A percentile compares a stretch with the other conserved stretches of the same genome.
Conservation (phyloP, 1,140 invertebrate genomes). For the Maniola jurtina region DNA sequence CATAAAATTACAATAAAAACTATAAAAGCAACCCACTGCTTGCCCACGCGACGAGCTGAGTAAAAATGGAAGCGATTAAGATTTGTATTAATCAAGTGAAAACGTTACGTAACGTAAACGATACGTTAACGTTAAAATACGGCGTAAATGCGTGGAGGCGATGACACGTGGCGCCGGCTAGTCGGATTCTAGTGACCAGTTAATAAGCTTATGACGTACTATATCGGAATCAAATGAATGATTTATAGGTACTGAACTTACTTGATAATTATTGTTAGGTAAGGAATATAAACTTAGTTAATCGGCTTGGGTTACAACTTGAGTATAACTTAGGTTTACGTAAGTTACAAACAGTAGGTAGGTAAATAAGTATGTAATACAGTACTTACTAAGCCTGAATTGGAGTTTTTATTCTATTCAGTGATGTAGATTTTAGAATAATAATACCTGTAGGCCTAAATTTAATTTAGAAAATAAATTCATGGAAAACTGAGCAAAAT, state of each 20-base stretch:
- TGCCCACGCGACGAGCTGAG: constrained; percentile 7
- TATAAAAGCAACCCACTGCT: constrained; percentile 9
- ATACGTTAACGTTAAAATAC: constrained; percentile 7
- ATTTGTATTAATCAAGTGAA: constrained; percentile 16
- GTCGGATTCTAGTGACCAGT: constrained; percentile 10
- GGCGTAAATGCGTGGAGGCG: constrained; percentile 16
- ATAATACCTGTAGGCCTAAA: too few relatives aligned
- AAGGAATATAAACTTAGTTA: background rate
- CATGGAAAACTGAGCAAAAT: too few relatives aligned
- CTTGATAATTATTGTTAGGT: background rate
- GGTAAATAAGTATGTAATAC: too few relatives aligned
- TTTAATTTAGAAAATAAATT: too few relatives aligned
- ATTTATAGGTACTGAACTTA: background rate
- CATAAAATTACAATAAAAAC: constrained; percentile 13
- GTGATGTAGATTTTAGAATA: too few relatives aligned
- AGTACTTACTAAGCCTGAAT: too few relatives aligned
- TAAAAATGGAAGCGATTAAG: constrained; percentile 12
- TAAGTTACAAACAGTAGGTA: too few relatives aligned
- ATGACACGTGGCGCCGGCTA: constrained; percentile 9
- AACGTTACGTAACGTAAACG: constrained; percentile 16
- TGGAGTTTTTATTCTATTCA: too few relatives aligned
- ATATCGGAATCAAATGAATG: background rate
- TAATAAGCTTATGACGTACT: background rate
- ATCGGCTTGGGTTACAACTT: background rate
- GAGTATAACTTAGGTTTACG: too few relatives aligned